Base-by-base conservation (phyloP, 2,797 vertebrate genomes). In the Botia kubotai region DNA sequence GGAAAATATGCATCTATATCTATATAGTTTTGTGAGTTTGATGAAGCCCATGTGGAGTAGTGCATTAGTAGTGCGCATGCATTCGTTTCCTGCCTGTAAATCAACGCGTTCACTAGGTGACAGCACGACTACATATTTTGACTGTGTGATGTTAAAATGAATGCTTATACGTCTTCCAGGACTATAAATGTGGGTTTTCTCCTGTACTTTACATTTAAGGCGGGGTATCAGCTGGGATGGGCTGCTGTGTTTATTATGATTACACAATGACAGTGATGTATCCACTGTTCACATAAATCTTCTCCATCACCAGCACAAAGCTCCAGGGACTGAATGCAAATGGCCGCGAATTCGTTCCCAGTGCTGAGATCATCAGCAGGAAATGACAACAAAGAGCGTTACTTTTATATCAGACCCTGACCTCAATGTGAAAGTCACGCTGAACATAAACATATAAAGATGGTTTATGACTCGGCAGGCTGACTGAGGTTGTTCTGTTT, bases 121-220 rank as follows among this genome's bases (percentile, higher is more conserved):
- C 78, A 80, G 29, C 8, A 0, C 6, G 50, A 7, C 50, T 14
- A 55, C 71, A 66, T 74, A 66, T 58, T 80, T 58, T 55, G 36
- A 74, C 62, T 48, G 78, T 67, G 62, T 74, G 58, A 73, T 57
- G 23, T 57, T 46, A 62, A 58, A 36, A 66, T 80, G 70, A 80
- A 55, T 67, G 71, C 62, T 66, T 74, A 57, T 66, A 67, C 29
- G 69, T 65, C 69, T 71, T 65, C 16, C 21, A 66, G 48, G 71
- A 58, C 62, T 55, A 48, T 74, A 67, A 74, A 66, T 58, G 62
- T 3, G 85, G 81, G 86, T 73, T 48, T 80, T 84, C 50, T 86
- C 39, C 75, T 86, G 53, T 81, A 88, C 89, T 87, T 86, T 90
- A 89, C 83, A 89, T 88, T 73, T 33, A 73, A 80, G 46, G 78